phyloP scores from a whole-genome alignment of 2,797 vertebrate species.

The Hippopotamyrus pictus region DNA sequence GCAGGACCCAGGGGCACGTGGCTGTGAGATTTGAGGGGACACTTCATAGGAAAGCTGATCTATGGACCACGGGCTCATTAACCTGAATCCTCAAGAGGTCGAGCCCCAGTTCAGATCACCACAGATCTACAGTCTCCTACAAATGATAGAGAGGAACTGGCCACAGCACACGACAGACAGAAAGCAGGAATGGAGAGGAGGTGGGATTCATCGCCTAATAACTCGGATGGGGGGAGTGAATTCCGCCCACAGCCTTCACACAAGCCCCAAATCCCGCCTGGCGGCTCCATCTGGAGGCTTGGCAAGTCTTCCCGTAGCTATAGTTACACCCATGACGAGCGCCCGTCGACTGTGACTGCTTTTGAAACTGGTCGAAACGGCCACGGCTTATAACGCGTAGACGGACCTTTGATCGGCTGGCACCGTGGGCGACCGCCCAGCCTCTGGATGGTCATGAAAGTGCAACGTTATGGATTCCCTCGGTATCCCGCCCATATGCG shows the following conservation, averaged over 20 bases:
- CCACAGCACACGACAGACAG: background rate
- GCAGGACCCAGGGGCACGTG: background rate
- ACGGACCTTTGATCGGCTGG: background rate
- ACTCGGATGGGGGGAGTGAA: background rate
- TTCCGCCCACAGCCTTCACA: background rate
- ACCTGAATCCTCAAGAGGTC: background rate
- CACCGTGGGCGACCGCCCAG: background rate
- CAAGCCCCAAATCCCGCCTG: conserved; percentile 5
- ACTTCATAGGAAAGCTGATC: background rate
- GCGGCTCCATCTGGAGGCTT: conserved; percentile 13
- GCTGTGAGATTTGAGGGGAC: background rate
- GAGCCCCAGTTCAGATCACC: background rate
- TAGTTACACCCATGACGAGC: background rate
- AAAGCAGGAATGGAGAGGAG: background rate
- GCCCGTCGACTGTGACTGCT: background rate
- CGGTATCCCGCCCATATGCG: background rate
- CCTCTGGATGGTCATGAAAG: background rate
- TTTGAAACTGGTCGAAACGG: background rate
- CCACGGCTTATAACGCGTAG: background rate
- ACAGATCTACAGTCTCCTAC: background rate
- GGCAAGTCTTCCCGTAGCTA: conserved; percentile 6
- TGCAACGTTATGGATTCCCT: background rate
- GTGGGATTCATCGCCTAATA: background rate
- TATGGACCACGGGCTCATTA: background rate
- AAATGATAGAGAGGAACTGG: background rate